These are phyloP conservation scores for Boloria selene DNA, from an alignment of 2,888 invertebrate species.

Conservation along the genomic window DNA sequence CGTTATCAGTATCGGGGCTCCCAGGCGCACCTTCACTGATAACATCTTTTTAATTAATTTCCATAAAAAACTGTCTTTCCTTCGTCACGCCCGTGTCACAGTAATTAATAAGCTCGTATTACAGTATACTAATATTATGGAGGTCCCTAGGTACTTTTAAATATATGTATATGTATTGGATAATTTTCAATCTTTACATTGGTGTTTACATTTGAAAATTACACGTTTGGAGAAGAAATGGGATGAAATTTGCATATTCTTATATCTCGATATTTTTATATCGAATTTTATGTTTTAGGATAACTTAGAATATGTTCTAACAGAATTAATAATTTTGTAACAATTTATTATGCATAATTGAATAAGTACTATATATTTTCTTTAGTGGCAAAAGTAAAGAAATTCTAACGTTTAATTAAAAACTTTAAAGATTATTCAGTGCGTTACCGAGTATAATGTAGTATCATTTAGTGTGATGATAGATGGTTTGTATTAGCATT, in stretches of 20 bases:
- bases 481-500: no score
- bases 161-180: background rate
- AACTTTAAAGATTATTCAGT: no score
- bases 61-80: conserved; percentile 57
- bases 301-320: no score
- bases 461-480: no score
- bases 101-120: conserved; percentile 46
- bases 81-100: conserved; percentile 46
- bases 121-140: conserved; percentile 36
- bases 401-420: no score
- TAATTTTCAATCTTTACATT: background rate
- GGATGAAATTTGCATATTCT: conserved; percentile 10
- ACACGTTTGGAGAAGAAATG: background rate
- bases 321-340: no score
- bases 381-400: no score
- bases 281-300: no score
- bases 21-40: conserved; percentile 60
- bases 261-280: background rate
- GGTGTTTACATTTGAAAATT: background rate
- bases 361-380: no score
- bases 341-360: no score
- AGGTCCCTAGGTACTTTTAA: background rate
- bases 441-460: no score
- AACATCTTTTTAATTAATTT: conserved; percentile 68
- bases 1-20: conserved; percentile 41